Evolutionary conservation across 2,888 invertebrate species (phyloP), one percentile per base, ranked within the genome.

Genomic region (Syrphus vitripennis): DNA sequence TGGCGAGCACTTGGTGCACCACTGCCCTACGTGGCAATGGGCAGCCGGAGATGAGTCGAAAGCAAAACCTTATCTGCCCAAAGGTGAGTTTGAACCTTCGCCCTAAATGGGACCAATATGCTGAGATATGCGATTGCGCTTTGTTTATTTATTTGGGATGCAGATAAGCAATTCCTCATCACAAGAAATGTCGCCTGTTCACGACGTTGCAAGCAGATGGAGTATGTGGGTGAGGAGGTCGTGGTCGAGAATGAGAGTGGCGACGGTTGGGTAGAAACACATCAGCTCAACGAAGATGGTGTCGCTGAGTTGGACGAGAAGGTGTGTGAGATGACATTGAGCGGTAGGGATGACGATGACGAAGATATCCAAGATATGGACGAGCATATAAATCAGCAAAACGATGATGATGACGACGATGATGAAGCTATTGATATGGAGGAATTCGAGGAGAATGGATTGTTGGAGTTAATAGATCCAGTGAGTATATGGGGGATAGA

Each of bases 21-120:
- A 99, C 91, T 99, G 99, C 91, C 99, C 99, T 0, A 99, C 99
- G 0, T 99, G 99, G 99, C 97, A 98, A 91, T 99, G 99, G 99
- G 96, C 97, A 0, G 89, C 91, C 0, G 99, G 98, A 0, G 99
- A 99, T 91, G 97, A 97, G 88, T 94, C 96, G n/a, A 97, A 97
- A 93, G 93, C 95, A 29, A 97, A 98, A 90, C 93, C 96, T 0
- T 99, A 98, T 93, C 94, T 99, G 87, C 99, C 99, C 0, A 92
- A 92, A 90, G 92, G 92, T 90, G 78, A 83, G 65, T 61, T 24
- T 55, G 53, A 69, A 16, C 45, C 12, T 16, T n/a, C 12, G 7
- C 19, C 26, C 16, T 14, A 12, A 48, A 9, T 12, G 3, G 29
- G 40, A 9, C 24, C 16, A 1, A 12, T 48, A 16, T 24, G 14